Evolutionary conservation across 2,888 invertebrate species (phyloP).

Genomic region (Lordiphosa andalusiaca): DNA sequence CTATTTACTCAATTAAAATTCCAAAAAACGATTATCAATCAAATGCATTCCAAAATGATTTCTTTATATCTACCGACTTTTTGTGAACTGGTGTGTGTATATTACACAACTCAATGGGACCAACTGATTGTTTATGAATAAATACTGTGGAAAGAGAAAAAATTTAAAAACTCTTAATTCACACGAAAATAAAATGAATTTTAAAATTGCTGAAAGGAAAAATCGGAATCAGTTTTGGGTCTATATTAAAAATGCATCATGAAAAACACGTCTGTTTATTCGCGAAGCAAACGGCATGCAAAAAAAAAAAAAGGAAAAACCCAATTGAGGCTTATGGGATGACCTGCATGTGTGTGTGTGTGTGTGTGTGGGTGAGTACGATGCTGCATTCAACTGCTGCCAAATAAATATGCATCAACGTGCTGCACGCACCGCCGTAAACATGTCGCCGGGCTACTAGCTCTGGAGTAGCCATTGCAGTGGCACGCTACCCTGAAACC

Average conservation of each 20-base stretch:
- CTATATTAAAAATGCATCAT: slow-evolving; percentile 68
- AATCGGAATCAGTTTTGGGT: slow-evolving; percentile 30
- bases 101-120: slow-evolving; percentile 44
- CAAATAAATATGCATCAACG: slow-evolving; percentile 63
- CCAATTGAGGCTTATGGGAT: slow-evolving; percentile 29
- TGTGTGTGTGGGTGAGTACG: slow-evolving; percentile 17
- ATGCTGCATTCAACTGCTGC: slow-evolving; percentile 44
- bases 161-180: slow-evolving; percentile 21
- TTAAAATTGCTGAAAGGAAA: slow-evolving; percentile 11
- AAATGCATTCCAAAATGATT: neutral
- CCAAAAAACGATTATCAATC: neutral
- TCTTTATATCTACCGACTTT: neutral
- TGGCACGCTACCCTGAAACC: slow-evolving; percentile 53
- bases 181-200: slow-evolving; percentile 11
- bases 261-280: slow-evolving; percentile 63
- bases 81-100: slow-evolving; percentile 4
- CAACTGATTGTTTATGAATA: slow-evolving; percentile 63
- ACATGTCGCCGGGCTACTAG: slow-evolving; percentile 47
- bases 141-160: slow-evolving; percentile 35
- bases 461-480: slow-evolving; percentile 39
- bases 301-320: neutral
- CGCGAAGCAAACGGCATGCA: neutral
- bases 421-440: slow-evolving; percentile 63
- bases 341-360: slow-evolving; percentile 12
- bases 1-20: no score